phyloP scores from a whole-genome alignment of 2,888 invertebrate species.

The Thalpophila matura region DNA sequence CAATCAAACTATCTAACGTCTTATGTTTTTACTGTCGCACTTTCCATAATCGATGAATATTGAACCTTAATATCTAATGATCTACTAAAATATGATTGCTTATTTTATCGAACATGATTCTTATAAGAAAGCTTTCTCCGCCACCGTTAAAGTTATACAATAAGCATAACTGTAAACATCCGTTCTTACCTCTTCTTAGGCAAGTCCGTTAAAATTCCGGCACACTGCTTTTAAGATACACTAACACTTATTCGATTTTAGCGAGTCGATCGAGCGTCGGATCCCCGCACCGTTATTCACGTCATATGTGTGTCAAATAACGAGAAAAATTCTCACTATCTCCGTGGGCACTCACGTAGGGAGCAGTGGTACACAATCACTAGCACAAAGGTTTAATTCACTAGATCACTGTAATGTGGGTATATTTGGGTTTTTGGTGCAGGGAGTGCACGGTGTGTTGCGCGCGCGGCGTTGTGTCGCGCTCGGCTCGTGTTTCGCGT shows the following conservation, averaged over 20 bases:
- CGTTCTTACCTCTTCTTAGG: conserved; percentile 87
- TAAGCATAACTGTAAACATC: conserved; percentile 88
- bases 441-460: conserved; percentile 68
- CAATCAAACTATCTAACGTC: conserved; percentile 32
- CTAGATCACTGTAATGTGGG: conserved; percentile 69
- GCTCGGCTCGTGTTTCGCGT: conserved; percentile 58
- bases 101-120: conserved; percentile 62
- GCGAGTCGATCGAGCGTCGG: conserved; percentile 86
- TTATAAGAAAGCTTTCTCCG: conserved; percentile 76
- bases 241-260: conserved; percentile 88
- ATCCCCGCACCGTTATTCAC: conserved; percentile 88
- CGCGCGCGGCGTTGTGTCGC: conserved; percentile 70
- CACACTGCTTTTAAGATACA: conserved; percentile 85
- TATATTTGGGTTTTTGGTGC: conserved; percentile 70
- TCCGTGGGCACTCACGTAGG: conserved; percentile 63
- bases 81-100: conserved; percentile 35
- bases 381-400: conserved; percentile 76
- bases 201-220: conserved; percentile 90
- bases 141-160: conserved; percentile 84
- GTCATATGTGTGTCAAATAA: conserved; percentile 88
- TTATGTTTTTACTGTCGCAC: conserved; percentile 22
- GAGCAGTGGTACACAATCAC: conserved; percentile 79
- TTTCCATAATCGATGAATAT: conserved; percentile 37
- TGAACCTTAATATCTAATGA: conserved; percentile 31
- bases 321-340: conserved; percentile 82